Conservation (phyloP, 2,888 invertebrate species). For the Plagiodera versicolora region DNA sequence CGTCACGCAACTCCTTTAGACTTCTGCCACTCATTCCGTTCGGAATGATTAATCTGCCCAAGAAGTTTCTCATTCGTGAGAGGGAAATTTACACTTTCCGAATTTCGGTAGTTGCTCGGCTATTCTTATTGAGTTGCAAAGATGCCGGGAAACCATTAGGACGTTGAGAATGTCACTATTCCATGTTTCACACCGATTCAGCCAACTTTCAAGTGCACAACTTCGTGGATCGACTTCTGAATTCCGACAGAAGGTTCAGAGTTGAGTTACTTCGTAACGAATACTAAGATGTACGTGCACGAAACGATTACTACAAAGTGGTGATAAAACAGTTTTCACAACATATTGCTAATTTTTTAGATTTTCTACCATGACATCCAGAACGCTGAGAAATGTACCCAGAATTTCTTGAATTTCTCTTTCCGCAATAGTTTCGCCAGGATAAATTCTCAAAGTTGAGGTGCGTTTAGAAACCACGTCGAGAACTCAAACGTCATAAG, state of each 20-base stretch:
- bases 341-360: no score
- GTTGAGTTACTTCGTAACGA: background rate
- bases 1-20: background rate
- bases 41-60: background rate
- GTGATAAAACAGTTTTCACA: no score
- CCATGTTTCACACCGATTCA: background rate
- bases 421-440: no score
- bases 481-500: no score
- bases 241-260: background rate
- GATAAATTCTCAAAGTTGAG: no score
- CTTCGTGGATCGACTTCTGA: background rate
- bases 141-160: background rate
- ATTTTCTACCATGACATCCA: no score
- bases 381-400: no score
- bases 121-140: background rate
- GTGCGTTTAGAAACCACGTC: no score
- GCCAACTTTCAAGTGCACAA: background rate
- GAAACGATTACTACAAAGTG: no score
- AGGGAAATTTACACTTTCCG: background rate
- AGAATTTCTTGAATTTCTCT: no score
- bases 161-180: background rate
- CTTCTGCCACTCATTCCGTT: background rate
- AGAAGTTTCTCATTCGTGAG: background rate
- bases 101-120: background rate
- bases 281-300: background rate